Evolutionary conservation across 2,113 vertebrate genomes (phyloP).

Genomic region (Azemiops feae): DNA sequence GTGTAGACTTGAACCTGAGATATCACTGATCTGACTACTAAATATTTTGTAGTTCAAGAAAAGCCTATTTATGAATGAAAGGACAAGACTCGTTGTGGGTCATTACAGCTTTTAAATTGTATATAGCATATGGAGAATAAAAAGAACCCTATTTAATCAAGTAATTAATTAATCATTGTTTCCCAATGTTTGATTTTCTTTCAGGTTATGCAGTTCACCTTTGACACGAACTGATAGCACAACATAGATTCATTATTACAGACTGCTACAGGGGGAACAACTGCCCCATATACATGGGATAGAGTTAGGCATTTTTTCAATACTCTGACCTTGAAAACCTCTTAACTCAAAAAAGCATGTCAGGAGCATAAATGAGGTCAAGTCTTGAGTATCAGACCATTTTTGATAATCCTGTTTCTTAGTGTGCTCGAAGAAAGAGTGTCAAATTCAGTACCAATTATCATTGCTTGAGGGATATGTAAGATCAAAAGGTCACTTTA

Average conservation of each 20-base stretch:
- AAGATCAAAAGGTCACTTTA: neutral
- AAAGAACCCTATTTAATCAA: slow-evolving; percentile 43
- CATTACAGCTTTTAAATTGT: neutral
- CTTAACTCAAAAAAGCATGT: slow-evolving; percentile 17
- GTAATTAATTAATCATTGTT: slow-evolving; percentile 42
- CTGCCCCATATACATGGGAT: fast-evolving
- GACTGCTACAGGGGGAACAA: slow-evolving; percentile 1
- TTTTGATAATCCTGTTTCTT: neutral
- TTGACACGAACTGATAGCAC: neutral
- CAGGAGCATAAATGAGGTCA: slow-evolving; percentile 11
- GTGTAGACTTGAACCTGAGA: neutral
- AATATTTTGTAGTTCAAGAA: neutral
- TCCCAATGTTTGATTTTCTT: slow-evolving; percentile 32
- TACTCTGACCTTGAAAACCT: slow-evolving; percentile 56
- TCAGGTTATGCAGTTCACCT: slow-evolving; percentile 16
- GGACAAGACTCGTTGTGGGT: neutral
- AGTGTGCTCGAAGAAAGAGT: slow-evolving; percentile 1
- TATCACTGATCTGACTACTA: neutral
- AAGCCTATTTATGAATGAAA: neutral
- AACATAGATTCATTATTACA: neutral
- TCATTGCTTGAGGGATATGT: slow-evolving; percentile 5
- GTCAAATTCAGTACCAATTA: slow-evolving; percentile 16
- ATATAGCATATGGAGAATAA: neutral
- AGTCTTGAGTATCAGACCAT: neutral
- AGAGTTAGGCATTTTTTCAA: slow-evolving; percentile 17